Evolutionary conservation across 2,797 vertebrate species (phyloP), one percentile per base, ranked within the genome.

Genomic region (Psittacula echo): DNA sequence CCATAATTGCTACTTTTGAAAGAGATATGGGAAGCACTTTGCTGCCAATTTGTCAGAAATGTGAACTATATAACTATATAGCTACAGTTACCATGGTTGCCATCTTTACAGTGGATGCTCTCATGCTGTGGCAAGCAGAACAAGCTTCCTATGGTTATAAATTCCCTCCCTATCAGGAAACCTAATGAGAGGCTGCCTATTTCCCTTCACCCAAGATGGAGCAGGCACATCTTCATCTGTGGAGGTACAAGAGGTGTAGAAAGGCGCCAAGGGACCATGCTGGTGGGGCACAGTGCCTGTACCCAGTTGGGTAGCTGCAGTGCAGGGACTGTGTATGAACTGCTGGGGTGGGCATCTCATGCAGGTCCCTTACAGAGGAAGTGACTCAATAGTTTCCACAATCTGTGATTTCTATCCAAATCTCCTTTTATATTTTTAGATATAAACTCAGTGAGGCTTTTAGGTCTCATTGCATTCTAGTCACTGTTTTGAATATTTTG

Each of bases 211-310:
- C 8, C 5, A 4, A 1, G 37, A 5, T 13, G n/a, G 44, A 34
- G 30, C 48, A 41, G 58, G 8, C 5, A 6, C 37, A 24, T 11
- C 42, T 81, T 27, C 53, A 14, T 4, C 65, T 26, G 4, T 16
- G 14, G 29, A 17, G 24, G 7, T 79, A 56, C 21, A 18, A 65
- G 16, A 8, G 12, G 16, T 26, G 7, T 61, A 41, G 11, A 79
- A 17, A n/a, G 39, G 22, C 29, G 2, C 1, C 7, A 30, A 51
- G 51, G 27, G 26, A 3, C 4, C 6, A 1, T 14, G 5, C 3
- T 9, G 5, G 23, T 5, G 34, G 44, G 23, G 30, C 45, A 23
- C 1, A 0, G 50, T 6, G 11, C 8, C 58, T 9, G 1, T 2
- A 13, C 47, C 3, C 24, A 2, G 5, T 24, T 29, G 27, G 21